Evolutionary conservation across 2,113 vertebrate species (phyloP), one percentile per base, ranked within the genome.

Genomic region (Bos javanicus): DNA sequence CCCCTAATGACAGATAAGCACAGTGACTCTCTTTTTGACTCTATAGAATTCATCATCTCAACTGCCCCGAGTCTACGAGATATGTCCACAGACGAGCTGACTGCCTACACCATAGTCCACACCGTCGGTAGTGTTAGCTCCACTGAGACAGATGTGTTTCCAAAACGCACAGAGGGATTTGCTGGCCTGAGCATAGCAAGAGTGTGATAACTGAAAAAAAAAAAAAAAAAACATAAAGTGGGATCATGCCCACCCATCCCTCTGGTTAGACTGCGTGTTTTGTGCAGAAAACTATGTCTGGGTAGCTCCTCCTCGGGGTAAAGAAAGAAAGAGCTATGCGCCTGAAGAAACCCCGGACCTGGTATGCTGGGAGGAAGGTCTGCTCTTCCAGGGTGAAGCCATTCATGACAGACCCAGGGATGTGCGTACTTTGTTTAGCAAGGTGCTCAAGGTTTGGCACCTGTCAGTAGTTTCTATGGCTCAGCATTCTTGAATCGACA

Each of bases 121-220:
- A 0, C 48, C 23, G 8, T 43, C 2, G 0, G 14, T 71, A 52
- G 28, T 54, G 26, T 6, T 52, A 64, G 39, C 15, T 74, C 16
- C 46, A 60, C 6, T 11, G 39, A 43, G 50, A 56, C 80, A 74
- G 57, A 48, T 16, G 15, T 28, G 7, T 23, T 50, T 76, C 93
- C 48, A 62, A 83, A 54, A 71, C 28, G 11, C n/a, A 10, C 50
- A 54, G 39, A 84, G 4, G 57, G 33, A 28, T 76, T 52, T 43
- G 84, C 87, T 26, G 6, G 8, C 25, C 33, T 43, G 46, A 88
- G 71, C 23, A 33, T 12, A 62, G 50, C 23, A 25, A 17, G 7
- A 4, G 28, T 6, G 7, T 36, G 48, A 48, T 39, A 30, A 56
- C 15, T 84, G 54, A 11, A 19, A 86, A 59, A 74, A 74, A 23